Base-by-base conservation (phyloP, 1,140 invertebrate species). In the Sesamia nonagrioides region DNA sequence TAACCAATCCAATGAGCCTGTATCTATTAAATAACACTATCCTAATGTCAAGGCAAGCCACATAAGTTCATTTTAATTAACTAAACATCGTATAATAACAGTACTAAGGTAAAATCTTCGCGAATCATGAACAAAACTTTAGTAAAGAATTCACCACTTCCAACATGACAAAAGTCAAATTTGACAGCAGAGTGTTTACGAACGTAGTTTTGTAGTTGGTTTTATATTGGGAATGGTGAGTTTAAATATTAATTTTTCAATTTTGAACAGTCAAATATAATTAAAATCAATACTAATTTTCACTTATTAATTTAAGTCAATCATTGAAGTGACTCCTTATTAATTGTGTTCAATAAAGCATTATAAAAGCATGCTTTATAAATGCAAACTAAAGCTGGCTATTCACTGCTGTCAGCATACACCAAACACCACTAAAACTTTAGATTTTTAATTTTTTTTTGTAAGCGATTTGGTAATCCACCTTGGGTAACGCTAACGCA, bases 91-190 rank as follows among this genome's bases (percentile, higher is more conserved):
- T 52, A 78, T 82, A 84, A 72, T 69, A 11, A 40, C 40, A 50
- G 78, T 84, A 89, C 83, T 86, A 86, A 86, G 82, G 81, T 78
- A 79, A 84, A 89, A 88, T 88, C 82, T 86, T 84, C 52, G 66
- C 33, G 74, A 85, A 82, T 85, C 80, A 77, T 17, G 75, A 84
- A 84, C 87, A 87, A 92, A 93, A 92, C 85, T 84, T 82, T 81
- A 69, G 74, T 58, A 76, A 74, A 82, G 87, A 89, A 87, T 87
- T 87, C 73, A 69, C 80, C 78, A 93, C 88, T 94, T 94, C 93
- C 93, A 94, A 94, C 93, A 94, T 94, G 91, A 94, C 93, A 94
- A 94, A 94, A 94, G 91, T 94, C 89, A 93, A 81, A 80, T 80
- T 68, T 92, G 86, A 85, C 86, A 87, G 76, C 48, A 76, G 15